Evolutionary conservation across 2,888 invertebrate genomes (phyloP), one percentile per base, ranked within the genome.

Genomic region (Drosophila setosimentum): DNA sequence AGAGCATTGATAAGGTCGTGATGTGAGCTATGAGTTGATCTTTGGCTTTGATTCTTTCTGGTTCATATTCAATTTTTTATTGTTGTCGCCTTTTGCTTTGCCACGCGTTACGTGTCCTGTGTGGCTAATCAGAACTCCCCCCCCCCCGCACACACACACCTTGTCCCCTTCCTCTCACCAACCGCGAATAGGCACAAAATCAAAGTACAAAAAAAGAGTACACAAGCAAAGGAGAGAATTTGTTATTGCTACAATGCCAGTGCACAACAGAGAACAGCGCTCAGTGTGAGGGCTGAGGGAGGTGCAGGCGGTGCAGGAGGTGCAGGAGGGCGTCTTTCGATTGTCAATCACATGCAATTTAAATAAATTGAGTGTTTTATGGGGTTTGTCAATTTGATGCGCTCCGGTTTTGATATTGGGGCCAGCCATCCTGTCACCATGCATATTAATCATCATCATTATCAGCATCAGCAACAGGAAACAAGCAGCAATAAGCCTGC

Each of bases 301-400:
- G 27, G 24, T 13, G 42, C 3, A 10, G 11, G 16, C 8, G 2
- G 49, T 4, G 42, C 21, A 21, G 33, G 18, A 11, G 2, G 18
- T 7, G 35, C 18, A 8, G 51, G 32, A 16, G n/a, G 55, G 65
- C 61, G 66, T 42, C 63, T 50, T 75, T 78, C 79, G 77, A 82
- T 89, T 86, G 91, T 90, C 87, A 87, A 90, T 90, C 91, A 87
- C 80, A 82, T 84, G 89, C 87, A 90, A 87, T 87, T 87, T 87
- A 90, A 82, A 89, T 84, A 89, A 90, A 90, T 87, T 87, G 87
- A 90, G 91, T 87, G 89, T 90, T 87, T 90, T 87, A 90, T 89
- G 87, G 76, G 87, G 74, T 87, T 89, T 90, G n/a, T 89, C 91
- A 89, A 87, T 90, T 90, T 89, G 78, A 80, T 75, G 78, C 68